Conservation (phyloP, 1,140 invertebrate genomes). For the Drosophila rufa region DNA sequence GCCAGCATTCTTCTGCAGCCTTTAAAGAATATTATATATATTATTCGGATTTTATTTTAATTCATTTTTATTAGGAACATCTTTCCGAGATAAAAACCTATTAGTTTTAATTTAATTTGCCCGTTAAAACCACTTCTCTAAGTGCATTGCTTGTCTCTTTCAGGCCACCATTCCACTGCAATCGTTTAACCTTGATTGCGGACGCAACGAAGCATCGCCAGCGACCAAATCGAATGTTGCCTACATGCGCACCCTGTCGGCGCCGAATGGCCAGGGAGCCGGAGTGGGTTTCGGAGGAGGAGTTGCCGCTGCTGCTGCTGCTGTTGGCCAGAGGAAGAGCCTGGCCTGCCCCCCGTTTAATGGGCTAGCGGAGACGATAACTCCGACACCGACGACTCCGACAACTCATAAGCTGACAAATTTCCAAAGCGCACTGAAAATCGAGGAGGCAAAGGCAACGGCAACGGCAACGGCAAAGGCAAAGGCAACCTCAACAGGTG, state of each 20-base stretch:
- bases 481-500: conserved; percentile 49
- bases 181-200: conserved; percentile 85
- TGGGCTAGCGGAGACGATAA: conserved; percentile 56
- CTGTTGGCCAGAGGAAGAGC: conserved; percentile 71
- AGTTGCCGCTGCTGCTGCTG: conserved; percentile 9
- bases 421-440: conserved; percentile 83
- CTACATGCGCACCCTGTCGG: conserved; percentile 82
- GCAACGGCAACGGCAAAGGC: conserved; percentile 40
- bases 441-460: conserved; percentile 69
- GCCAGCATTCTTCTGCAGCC: no score
- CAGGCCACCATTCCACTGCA: conserved; percentile 85
- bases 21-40: no score
- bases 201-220: conserved; percentile 65
- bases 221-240: conserved; percentile 67
- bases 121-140: conserved; percentile 6
- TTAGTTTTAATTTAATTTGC: background rate
- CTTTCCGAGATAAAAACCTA: background rate
- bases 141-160: conserved; percentile 35
- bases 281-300: conserved; percentile 4
- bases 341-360: conserved; percentile 63
- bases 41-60: no score
- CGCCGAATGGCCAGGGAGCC: conserved; percentile 54
- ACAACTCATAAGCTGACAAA: conserved; percentile 83
- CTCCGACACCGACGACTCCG: conserved; percentile 36
- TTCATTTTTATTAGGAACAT: no score